Base-by-base conservation (phyloP, 2,113 vertebrate genomes). In the Cromileptes altivelis region DNA sequence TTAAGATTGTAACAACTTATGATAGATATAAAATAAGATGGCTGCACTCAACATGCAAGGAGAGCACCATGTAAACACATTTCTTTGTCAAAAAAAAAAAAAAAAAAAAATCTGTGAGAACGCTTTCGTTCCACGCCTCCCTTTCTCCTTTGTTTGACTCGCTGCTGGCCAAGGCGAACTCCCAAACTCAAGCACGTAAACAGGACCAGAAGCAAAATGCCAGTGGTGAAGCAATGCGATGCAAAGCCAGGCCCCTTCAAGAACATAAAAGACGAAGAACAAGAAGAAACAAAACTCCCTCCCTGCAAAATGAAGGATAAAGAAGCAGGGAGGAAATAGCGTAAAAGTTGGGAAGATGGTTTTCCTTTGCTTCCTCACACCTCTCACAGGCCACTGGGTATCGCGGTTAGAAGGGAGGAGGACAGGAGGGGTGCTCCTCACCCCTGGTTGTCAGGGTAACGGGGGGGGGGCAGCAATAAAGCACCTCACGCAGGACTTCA, bases 31-130 rank as follows among this genome's bases (percentile, higher is more conserved):
- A 90, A 88, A 89, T 37, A 78, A 89, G 50, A 86, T 25, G 78
- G 86, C 67, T 69, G 82, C 76, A 58, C 78, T 82, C 75, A 30
- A 80, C 91, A 92, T 93, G 93, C 93, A 75, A 85, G 71, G 76
- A 86, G 68, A 91, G 78, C 82, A 47, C 76, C 82, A 76, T 62
- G 81, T 76, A 86, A 91, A 91, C 77, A 79, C 83, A 71, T 67
- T 81, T 78, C 77, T 55, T 63, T 4, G 69, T 80, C 73, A 13
- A 64, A 57, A 61, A 71, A 77, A 47, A 8, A n/a, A 6, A 4
- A 27, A 9, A 17, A 3, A 30, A n/a, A 30, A 33, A 19, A 0
- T 30, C 33, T 3, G 73, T 11, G 23, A 49, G 52, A 58, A 58
- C 23, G 2, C 7, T 18, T 56, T 23, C 2, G 14, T 53, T 27